Evolutionary conservation across 2,113 vertebrate species (phyloP).

Genomic region (Phylloscopus whistleri): DNA sequence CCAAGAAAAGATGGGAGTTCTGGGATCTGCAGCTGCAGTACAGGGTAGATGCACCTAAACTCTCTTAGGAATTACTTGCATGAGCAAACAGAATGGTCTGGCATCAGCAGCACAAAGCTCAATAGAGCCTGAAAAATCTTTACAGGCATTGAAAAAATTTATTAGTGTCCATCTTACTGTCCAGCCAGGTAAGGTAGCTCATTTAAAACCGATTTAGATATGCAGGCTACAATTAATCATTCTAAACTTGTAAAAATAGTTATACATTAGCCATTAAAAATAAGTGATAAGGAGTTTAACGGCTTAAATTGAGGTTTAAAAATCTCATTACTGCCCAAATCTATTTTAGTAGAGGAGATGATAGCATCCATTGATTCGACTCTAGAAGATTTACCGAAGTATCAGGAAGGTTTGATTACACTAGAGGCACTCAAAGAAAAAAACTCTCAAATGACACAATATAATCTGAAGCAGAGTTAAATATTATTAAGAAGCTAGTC

Average conservation of each 20-base stretch:
- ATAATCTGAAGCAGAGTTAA: neutral
- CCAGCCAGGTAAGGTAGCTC: neutral
- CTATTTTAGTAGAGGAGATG: neutral
- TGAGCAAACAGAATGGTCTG: neutral
- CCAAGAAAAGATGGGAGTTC: neutral
- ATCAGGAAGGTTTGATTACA: slow-evolving; percentile 17
- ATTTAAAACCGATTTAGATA: neutral
- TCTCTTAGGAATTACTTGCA: neutral
- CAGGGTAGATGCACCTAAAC: neutral
- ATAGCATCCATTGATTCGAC: neutral
- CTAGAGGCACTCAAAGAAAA: neutral
- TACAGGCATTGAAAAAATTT: neutral
- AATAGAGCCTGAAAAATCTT: neutral
- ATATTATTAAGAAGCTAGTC: neutral
- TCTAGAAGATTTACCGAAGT: slow-evolving; percentile 11
- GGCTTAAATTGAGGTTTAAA: slow-evolving; percentile 22
- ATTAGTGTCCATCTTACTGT: neutral
- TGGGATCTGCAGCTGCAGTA: neutral
- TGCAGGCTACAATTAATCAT: neutral
- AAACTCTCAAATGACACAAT: neutral
- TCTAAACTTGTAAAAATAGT: slow-evolving; percentile 1
- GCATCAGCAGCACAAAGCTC: neutral
- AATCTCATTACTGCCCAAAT: slow-evolving; percentile 37
- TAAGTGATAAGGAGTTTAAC: neutral
- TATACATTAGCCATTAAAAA: slow-evolving; percentile 15